Evolutionary conservation across 2,888 invertebrate genomes (phyloP).

Genomic region (Orgyia antiqua): DNA sequence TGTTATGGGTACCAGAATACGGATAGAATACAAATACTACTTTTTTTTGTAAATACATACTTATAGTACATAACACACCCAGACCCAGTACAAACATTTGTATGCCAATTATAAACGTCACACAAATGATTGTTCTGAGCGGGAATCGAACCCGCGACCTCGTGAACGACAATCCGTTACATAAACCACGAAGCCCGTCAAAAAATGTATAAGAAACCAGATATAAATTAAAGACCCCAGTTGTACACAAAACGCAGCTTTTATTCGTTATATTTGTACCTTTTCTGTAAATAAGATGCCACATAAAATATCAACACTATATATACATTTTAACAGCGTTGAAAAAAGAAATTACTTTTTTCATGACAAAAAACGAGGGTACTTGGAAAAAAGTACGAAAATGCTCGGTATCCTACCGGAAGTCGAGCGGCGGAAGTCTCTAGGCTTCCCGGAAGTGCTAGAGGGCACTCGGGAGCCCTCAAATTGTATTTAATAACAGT

Average conservation of each 20-base stretch:
- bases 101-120: too few relatives aligned
- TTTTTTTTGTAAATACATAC: too few relatives aligned
- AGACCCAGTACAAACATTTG: too few relatives aligned
- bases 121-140: too few relatives aligned
- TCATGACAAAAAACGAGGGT: constrained; percentile 53
- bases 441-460: constrained; percentile 70
- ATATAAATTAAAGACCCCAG: constrained; percentile 11
- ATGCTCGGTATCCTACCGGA: constrained; percentile 65
- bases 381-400: constrained; percentile 57
- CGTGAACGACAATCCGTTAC: too few relatives aligned
- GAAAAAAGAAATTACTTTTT: constrained; percentile 28
- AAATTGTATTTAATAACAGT: constrained; percentile 70
- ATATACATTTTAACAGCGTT: constrained; percentile 35
- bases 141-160: too few relatives aligned
- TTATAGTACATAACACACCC: too few relatives aligned
- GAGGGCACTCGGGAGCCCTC: constrained; percentile 58
- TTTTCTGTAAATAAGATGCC: constrained; percentile 17
- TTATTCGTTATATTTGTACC: constrained; percentile 10
- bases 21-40: too few relatives aligned
- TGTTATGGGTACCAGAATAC: too few relatives aligned
- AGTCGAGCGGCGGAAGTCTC: constrained; percentile 64
- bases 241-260: constrained; percentile 11
- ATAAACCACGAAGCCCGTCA: too few relatives aligned
- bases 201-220: constrained; percentile 5
- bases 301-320: constrained; percentile 17